These are phyloP conservation scores for Drosophila nr. perissopoda DNA, from an alignment of 2,888 invertebrate genomes.

Conservation along the genomic window DNA sequence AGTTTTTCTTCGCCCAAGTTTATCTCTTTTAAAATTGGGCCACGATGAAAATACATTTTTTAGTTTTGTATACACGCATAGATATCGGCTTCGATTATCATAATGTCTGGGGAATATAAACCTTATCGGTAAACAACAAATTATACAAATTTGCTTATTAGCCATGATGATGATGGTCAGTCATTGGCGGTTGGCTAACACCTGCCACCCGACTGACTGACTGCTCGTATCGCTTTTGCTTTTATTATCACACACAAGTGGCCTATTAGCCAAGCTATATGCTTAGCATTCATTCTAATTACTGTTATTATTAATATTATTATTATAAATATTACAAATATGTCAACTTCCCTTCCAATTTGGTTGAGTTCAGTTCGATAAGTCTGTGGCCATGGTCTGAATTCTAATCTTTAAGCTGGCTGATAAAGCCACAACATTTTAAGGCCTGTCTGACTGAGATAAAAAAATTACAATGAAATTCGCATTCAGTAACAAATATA, in stretches of 20 bases:
- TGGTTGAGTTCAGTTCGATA: background rate
- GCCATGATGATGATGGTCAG: conserved; percentile 16
- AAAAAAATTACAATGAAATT: background rate
- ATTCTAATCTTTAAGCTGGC: background rate
- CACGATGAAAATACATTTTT: background rate
- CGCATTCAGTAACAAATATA: background rate
- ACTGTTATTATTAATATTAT: background rate
- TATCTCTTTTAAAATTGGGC: background rate
- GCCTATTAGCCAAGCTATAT: conserved; percentile 13
- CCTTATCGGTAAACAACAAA: conserved; percentile 2
- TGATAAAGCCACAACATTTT: background rate
- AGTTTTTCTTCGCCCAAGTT: background rate
- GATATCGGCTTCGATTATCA: background rate
- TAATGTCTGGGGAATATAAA: no score
- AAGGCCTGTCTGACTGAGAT: background rate
- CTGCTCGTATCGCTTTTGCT: conserved; percentile 29
- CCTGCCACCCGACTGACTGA: conserved; percentile 16
- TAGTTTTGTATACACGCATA: background rate
- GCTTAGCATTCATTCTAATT: background rate
- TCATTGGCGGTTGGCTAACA: conserved; percentile 1
- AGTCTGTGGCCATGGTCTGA: background rate
- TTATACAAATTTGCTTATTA: conserved; percentile 14
- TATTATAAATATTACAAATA: background rate
- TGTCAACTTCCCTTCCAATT: background rate
- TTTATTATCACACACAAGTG: conserved; percentile 15